Evolutionary conservation across 2,113 vertebrate genomes (phyloP), one percentile per base, ranked within the genome.

Genomic region (Chauna torquata): DNA sequence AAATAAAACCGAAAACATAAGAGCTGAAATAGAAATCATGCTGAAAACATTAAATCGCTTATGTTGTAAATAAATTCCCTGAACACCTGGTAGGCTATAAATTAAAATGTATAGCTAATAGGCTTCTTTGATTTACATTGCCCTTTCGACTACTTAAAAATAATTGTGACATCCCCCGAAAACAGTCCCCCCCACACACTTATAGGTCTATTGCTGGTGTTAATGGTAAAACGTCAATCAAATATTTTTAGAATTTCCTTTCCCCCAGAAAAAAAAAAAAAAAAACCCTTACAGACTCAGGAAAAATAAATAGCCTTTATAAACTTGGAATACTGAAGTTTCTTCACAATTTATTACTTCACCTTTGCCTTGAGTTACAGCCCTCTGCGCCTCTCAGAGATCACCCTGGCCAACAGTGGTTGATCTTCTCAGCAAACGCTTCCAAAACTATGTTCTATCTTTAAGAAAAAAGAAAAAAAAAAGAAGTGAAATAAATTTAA

Each of bases 321-420:
- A 92, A 93, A 91, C 68, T 96, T 81, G 62, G 57, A 97, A 92
- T 85, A 72, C 83, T 74, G 57, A 91, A 65, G 24, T 94, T 96
- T 88, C 92, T 96, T 97, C 76, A 50, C 66, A 72, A 86, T 94
- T 88, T 94, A 81, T 95, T 95, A 97, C 96, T 96, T 98, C 94
- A 98, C 98, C 97, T 98, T 98, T 97, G 96, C 70, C 95, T 97
- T 95, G 97, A 94, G 90, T 95, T 96, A 92, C 71, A 95, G 88
- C 92, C 88, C 96, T 96, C 89, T 95, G 74, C 93, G 78, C 77
- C 84, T 93, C 92, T 96, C 80, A 94, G 87, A 85, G 83, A 94
- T 92, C 94, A 80, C 92, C 30, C 65, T 96, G 96, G 94, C 77
- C 92, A 86, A 95, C 82, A 75, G 72, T 94, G 64, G 89, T 78